phyloP scores from a whole-genome alignment of 2,888 invertebrate species.

The Acheta domesticus region DNA sequence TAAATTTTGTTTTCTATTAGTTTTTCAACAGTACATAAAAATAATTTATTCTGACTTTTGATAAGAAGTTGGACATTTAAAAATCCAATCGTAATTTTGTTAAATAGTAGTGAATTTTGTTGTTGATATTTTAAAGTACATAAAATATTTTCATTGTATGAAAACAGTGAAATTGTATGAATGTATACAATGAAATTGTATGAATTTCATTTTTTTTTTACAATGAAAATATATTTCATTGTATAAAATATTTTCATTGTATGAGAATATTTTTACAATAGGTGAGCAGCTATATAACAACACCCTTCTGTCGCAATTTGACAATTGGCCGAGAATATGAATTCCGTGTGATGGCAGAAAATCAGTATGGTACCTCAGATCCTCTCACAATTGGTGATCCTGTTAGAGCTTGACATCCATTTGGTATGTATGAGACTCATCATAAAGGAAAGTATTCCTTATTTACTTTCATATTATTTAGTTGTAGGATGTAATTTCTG shows the following conservation, averaged over 20 bases:
- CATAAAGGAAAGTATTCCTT: neutral
- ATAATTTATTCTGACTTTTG: neutral
- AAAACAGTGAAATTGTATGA: too few relatives aligned
- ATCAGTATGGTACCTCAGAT: slow-evolving; percentile 95
- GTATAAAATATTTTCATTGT: too few relatives aligned
- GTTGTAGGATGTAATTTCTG: neutral
- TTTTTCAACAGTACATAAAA: neutral
- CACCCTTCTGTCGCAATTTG: slow-evolving; percentile 86
- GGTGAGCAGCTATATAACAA: slow-evolving; percentile 88
- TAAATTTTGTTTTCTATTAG: slow-evolving; percentile 11
- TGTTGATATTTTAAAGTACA: too few relatives aligned
- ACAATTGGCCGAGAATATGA: slow-evolving; percentile 91
- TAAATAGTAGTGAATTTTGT: too few relatives aligned
- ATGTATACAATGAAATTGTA: too few relatives aligned
- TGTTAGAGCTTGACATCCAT: slow-evolving; percentile 93
- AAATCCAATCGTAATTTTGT: neutral
- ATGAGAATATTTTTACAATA: slow-evolving; percentile 37
- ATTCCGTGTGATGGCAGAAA: slow-evolving; percentile 97
- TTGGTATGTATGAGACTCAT: slow-evolving; percentile 54
- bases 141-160: too few relatives aligned
- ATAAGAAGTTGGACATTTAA: neutral
- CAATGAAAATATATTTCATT: too few relatives aligned
- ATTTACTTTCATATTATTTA: neutral
- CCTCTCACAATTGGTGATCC: slow-evolving; percentile 88
- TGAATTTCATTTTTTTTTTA: too few relatives aligned